Evolutionary conservation across 2,797 vertebrate genomes (phyloP), one percentile per base, ranked within the genome.

Genomic region (Sebastes minor): DNA sequence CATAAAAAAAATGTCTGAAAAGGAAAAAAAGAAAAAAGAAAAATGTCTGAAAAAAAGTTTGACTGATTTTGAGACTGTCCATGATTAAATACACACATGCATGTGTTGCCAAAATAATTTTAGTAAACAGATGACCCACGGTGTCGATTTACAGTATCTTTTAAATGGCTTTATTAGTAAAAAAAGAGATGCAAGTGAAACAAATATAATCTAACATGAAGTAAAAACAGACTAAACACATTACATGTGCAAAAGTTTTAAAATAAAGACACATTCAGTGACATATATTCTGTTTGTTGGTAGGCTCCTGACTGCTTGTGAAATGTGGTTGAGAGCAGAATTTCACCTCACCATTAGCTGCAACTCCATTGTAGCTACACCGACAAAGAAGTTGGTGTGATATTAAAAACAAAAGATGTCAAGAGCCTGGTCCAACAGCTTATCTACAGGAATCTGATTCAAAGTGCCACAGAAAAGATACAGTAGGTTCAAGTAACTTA

Each of bases 391-490:
- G 35, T 46, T 46, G 1, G 8, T 70, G 56, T 71, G 20, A 79
- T 65, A 80, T 61, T 67, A 22, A 32, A 16, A 46, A 20, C 56
- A 62, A 62, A 49, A 20, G 42, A 46, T 8, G 18, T 75, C 60
- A 80, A 59, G 20, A 73, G 28, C 4, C 55, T 49, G 35, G 88
- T 86, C 84, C 77, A 83, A 83, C 53, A 87, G 60, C 60, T 86
- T 81, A 80, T 5, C 30, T 27, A 38, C 84, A 88, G 63, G 10
- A 82, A 84, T 78, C 55, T n/a, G 22, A 88, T 79, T 87, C 64
- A 92, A 92, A 91, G 90, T 92, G 86, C 85, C 42, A 83, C 20
- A 91, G 62, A 82, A 89, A 83, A 78, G 23, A 32, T 84, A 80
- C 70, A 90, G 84, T 46, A 86, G 62, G 16, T 90, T 91, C 88